Evolutionary conservation across 1,140 invertebrate genomes (phyloP), one percentile per base, ranked within the genome.

Genomic region (Drosophila baimaii): DNA sequence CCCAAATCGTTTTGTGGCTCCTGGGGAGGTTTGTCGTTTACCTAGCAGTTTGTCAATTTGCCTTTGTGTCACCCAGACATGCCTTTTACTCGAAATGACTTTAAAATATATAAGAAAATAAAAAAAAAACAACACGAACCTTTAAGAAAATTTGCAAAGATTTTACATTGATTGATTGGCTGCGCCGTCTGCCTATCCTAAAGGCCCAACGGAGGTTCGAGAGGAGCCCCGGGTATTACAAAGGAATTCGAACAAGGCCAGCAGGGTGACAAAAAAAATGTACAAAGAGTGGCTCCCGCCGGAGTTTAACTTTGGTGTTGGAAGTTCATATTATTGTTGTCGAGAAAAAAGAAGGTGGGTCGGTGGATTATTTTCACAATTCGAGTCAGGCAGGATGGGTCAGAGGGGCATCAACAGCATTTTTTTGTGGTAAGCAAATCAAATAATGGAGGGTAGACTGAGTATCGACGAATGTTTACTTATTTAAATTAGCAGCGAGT

Each of bases 141-240:
- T 49, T 70, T 66, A 70, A 66, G 52, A 59, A 59, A 57, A 72
- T 64, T 64, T 61, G 57, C 35, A 69, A 76, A 69, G 70, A 71
- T 68, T 76, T 69, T 55, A 59, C 64, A 69, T 72, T 88, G 82
- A 86, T 88, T 88, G 82, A 86, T 86, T 75, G 71, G 58, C 66
- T 64, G 41, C 68, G 41, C 68, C 25, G 47, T 70, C 68, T 47
- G 65, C 7, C 27, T 49, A 35, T 71, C 66, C 43, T 27, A 27
- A 5, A 8, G 25, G 35, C 15, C 3, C 23, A 37, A 17, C 13
- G n/a, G 21, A 43, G 58, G 25, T 41, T 25, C 7, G 12, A 39
- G 59, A 31, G 49, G 52, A 13, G 27, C 43, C 49, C 35, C 15
- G 51, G 33, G 37, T 41, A 71, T 49, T 57, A 71, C 65, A 71